Base-by-base conservation (phyloP, 2,113 vertebrate genomes). In the Megaleporinus macrocephalus region DNA sequence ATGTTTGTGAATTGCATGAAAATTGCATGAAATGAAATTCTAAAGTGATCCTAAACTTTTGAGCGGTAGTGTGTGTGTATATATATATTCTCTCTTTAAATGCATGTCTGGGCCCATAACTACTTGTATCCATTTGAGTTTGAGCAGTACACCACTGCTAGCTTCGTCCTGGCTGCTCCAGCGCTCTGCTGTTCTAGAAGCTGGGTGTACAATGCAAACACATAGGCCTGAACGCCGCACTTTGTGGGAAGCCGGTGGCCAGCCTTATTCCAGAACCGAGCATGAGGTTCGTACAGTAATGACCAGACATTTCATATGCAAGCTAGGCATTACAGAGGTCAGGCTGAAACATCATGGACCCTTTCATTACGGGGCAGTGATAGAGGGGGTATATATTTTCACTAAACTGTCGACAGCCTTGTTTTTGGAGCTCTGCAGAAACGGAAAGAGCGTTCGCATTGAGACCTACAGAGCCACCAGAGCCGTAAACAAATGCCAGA, bases 131-230 rank as follows among this genome's bases (percentile, higher is more conserved):
- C n/a, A n/a, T n/a, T n/a, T n/a, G 82, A 75, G 84, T 84, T 15
- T 5, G 26, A 90, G 89, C 91, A 88, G 85, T 86, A 87, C 88
- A 73, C 88, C 90, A 85, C 83, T 83, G 88, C 89, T 83, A 81
- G 86, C 90, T 89, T 65, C 85, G 89, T 87, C 87, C 87, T 81
- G 85, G 88, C 81, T 63, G 15, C 66, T 63, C 65, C 76, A 57
- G 80, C 41, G 84, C 88, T 89, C 85, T 89, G 89, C 89, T 84
- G 89, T 93, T 93, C 90, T 87, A 93, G 90, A 94, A 94, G 84
- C 91, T 90, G 89, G 88, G 89, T 87, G 85, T 87, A 91, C 77
- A 93, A 89, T 80, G 77, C 36, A 30, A 70, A 24, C 82, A 81
- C 44, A 16, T 49, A 86, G 76, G 80, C 86, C 80, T 83, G 53